Evolutionary conservation across 2,888 invertebrate genomes (phyloP).

Genomic region (Hecatera dysodea): DNA sequence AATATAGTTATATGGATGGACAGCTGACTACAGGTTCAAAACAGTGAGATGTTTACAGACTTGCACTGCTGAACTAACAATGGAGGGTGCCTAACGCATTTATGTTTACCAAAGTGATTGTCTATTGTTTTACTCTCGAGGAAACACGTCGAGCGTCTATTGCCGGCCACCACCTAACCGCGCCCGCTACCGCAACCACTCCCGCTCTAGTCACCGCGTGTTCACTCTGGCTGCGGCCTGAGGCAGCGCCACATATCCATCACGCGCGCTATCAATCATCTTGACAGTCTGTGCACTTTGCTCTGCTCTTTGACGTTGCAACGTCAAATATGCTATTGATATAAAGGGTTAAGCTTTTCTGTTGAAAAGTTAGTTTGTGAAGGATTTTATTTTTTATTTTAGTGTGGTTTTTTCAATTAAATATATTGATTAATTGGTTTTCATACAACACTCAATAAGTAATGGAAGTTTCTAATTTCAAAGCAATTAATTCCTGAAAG

Average conservation of each 20-base stretch:
- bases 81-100: not conserved
- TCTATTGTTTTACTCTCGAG: not conserved
- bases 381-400: not conserved
- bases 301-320: slow-evolving; percentile 55
- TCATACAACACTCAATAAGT: not conserved
- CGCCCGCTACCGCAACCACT: not conserved
- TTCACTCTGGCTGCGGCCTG: not conserved
- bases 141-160: not conserved
- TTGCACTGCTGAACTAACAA: too few relatives aligned
- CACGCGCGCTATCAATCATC: slow-evolving; percentile 69
- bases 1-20: too few relatives aligned
- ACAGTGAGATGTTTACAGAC: too few relatives aligned
- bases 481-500: not conserved
- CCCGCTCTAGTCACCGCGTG: not conserved
- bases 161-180: not conserved
- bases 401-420: not conserved
- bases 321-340: slow-evolving; percentile 46
- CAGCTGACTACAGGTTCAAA: too few relatives aligned
- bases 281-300: slow-evolving; percentile 66
- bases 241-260: slow-evolving; percentile 57
- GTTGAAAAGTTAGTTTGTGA: slow-evolving; percentile 12
- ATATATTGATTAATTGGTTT: not conserved
- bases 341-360: slow-evolving; percentile 19
- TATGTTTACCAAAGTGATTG: not conserved
- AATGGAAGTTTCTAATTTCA: not conserved